Evolutionary conservation across 2,888 invertebrate species (phyloP), one percentile per base, ranked within the genome.

Genomic region (Polymixis flavicincta): DNA sequence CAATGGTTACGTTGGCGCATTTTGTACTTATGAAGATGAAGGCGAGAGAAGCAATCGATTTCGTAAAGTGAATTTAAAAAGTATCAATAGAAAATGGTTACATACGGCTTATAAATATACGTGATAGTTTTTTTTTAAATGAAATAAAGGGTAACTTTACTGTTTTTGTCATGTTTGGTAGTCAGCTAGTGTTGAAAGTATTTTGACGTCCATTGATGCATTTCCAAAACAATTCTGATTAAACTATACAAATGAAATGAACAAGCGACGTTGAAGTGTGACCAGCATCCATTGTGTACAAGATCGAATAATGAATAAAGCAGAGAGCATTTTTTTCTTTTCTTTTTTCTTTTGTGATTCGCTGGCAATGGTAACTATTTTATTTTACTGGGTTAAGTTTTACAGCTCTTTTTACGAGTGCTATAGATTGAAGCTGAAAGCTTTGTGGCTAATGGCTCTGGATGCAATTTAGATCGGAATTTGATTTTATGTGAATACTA

Each of bases 401-500:
- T 69, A 82, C 73, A 76, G 73, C 74, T 74, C 59, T 78, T 82
- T 86, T 85, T 86, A 86, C 82, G 82, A 77, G 71, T 64, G 42
- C 76, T 73, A 76, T 85, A 78, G 67, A 76, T 76, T 78, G 79
- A 61, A 83, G 71, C 63, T 70, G 59, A 82, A 78, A 76, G 83
- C 76, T 80, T 78, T 81, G 81, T 71, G 81, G 78, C 72, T 78
- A 78, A 81, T 86, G 74, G 84, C 61, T 72, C 37, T 78, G 67
- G 61, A 83, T 86, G 80, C 74, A 77, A 85, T 85, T 74, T 74
- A 69, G 61, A 80, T 78, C 71, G 84, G 71, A 85, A 79, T 80
- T 83, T 80, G 75, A 76, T 82, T 85, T 84, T 85, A 85, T 70
- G 57, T 42, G 82, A 64, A 71, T 25, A 80, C 64, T 67, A 70